Evolutionary conservation across 2,797 vertebrate genomes (phyloP), one percentile per base, ranked within the genome.

Genomic region (Pachyuromys duprasi): DNA sequence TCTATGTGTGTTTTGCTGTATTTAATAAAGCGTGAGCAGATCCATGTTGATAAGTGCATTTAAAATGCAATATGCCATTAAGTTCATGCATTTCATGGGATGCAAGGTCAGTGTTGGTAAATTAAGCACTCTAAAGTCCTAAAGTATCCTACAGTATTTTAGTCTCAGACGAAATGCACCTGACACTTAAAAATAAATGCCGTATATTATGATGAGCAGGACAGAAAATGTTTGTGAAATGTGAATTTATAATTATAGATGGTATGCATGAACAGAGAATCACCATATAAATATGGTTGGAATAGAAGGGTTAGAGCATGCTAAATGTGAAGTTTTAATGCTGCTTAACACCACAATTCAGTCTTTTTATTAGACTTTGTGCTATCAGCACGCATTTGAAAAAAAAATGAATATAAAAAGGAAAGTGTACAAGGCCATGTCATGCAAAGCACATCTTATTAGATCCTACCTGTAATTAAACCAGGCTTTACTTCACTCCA

Each of bases 61-160:
- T 81, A 75, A 86, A 91, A 42, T 80, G 33, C 4, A 92, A 49
- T 92, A 72, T 91, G 26, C 62, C 93, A 92, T 94, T 94, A 94
- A 89, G 89, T 86, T 96, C 42, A 94, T n/a, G 49, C 1, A 55
- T 93, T 70, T 74, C 8, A 31, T 87, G 78, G 74, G 74, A 76
- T 93, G 1, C 26, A 95, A 74, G 45, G 39, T 93, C 78, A 89
- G 93, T 93, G 90, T 89, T 97, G 78, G 95, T 31, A 95, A 95
- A 93, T 86, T 67, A 93, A 96, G 14, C 39, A 92, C 70, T 89
- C 24, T 78, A 14, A 96, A 90, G 3, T 4, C 17, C 22, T 20
- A 11, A 69, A 55, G 39, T 57, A 31, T n/a, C 5, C 67, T 63
- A 53, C 3, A 57, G 14, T 53, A 62, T 91, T 91, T 45, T 57